A percentile compares a stretch with the other conserved stretches of the same genome.
phyloP scores from a whole-genome alignment of 2,797 vertebrate genomes.

The Eulemur rubriventer region DNA sequence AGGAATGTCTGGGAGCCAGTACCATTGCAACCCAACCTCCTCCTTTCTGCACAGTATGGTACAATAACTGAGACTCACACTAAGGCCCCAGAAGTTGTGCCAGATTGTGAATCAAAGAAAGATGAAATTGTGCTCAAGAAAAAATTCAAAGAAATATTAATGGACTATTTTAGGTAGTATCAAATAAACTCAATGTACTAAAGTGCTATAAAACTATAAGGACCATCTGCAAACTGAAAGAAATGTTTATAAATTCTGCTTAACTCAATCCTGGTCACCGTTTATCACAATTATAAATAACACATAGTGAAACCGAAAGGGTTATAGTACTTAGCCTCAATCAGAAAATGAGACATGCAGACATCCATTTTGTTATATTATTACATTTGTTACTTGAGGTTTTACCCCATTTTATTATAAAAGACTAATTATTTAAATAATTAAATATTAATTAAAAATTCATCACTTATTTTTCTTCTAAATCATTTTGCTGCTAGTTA shows the following conservation, averaged over 20 bases:
- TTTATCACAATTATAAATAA: conserved; percentile 44
- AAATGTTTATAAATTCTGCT: conserved; percentile 6
- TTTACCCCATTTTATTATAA: conserved; percentile 43
- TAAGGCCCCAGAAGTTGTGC: neutral
- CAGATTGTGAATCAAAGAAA: conserved; percentile 55
- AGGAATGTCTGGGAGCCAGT: neutral
- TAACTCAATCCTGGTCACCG: neutral
- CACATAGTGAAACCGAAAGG: conserved; percentile 43
- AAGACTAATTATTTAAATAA: conserved; percentile 7
- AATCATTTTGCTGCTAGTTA: conserved; percentile 25
- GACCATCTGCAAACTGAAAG: neutral
- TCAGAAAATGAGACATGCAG: conserved; percentile 41
- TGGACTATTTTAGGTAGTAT: conserved; percentile 1
- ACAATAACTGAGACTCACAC: neutral
- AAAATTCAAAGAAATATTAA: conserved; percentile 36
- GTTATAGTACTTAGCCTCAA: conserved; percentile 2
- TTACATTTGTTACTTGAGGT: conserved; percentile 4
- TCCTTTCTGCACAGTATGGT: neutral
- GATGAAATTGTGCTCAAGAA: conserved; percentile 22
- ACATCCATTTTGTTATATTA: conserved; percentile 14
- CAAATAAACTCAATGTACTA: neutral
- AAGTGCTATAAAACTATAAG: conserved; percentile 21
- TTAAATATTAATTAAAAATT: neutral
- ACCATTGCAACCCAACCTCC: neutral
- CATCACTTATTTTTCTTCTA: conserved; percentile 7